phyloP scores from a whole-genome alignment of 2,113 vertebrate genomes.

The Charadrius vociferus region DNA sequence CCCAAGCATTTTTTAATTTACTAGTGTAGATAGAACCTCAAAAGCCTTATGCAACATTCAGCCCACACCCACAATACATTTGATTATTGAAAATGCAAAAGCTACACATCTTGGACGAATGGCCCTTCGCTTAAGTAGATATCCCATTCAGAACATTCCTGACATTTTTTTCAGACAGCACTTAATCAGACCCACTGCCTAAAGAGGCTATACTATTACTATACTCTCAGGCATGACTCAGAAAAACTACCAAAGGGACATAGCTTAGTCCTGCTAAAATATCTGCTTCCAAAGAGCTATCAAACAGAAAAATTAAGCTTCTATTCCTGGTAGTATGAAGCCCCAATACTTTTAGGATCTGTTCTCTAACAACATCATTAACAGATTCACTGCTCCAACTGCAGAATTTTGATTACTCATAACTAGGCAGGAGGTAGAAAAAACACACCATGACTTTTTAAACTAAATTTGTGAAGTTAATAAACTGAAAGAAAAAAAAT shows the following conservation, averaged over 20 bases:
- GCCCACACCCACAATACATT: neutral
- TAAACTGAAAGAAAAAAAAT: neutral
- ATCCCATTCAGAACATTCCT: neutral
- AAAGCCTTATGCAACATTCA: neutral
- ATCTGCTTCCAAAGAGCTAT: neutral
- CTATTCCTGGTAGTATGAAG: neutral
- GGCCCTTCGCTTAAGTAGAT: neutral
- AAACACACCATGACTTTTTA: neutral
- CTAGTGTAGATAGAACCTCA: neutral
- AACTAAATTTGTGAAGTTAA: neutral
- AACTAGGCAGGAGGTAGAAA: neutral
- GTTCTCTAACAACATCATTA: neutral
- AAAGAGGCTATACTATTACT: neutral
- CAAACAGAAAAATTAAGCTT: neutral
- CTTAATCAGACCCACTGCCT: neutral
- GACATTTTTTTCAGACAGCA: neutral
- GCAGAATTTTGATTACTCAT: neutral
- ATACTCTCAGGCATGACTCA: neutral
- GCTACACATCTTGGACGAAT: neutral
- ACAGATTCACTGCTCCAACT: neutral
- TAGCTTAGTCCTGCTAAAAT: neutral
- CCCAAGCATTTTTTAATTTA: neutral
- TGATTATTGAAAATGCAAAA: neutral
- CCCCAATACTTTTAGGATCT: neutral
- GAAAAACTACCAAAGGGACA: neutral